Percentiles rank a stretch among this genome's conserved stretches.
Conservation (phyloP, 1,140 invertebrate genomes). For the Phymastichus coffea region DNA sequence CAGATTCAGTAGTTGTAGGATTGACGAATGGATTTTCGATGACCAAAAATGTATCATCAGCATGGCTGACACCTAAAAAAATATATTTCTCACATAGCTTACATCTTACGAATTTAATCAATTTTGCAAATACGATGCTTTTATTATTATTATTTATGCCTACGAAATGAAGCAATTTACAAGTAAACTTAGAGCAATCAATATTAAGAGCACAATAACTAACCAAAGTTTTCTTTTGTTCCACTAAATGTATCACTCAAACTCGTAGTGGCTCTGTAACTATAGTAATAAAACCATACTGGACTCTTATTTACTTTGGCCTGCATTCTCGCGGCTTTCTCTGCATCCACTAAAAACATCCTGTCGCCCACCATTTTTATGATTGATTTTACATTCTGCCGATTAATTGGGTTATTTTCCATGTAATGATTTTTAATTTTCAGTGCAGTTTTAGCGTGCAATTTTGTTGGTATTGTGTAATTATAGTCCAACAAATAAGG, state of each 20-base stretch:
- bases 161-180: not conserved
- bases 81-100: too few species aligned
- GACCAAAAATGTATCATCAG: constrained; percentile 55
- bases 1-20: constrained; percentile 38
- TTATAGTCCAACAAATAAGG: constrained; percentile 62
- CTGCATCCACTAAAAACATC: constrained; percentile 56
- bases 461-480: constrained; percentile 54
- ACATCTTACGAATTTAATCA: too few species aligned
- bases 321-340: constrained; percentile 57
- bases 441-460: constrained; percentile 44
- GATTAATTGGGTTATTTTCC: constrained; percentile 46
- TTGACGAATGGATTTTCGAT: constrained; percentile 38
- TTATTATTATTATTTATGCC: too few species aligned
- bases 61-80: constrained; percentile 59
- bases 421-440: constrained; percentile 60
- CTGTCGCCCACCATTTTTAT: constrained; percentile 60
- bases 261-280: constrained; percentile 55
- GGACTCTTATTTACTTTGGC: constrained; percentile 54
- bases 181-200: too few species aligned
- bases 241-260: constrained; percentile 49
- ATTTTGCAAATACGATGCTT: too few species aligned
- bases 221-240: constrained; percentile 57
- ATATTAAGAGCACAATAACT: constrained; percentile 23
- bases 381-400: constrained; percentile 24
- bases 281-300: constrained; percentile 60